Base-by-base conservation (phyloP, 2,797 vertebrate genomes). In the Saguinus oedipus region DNA sequence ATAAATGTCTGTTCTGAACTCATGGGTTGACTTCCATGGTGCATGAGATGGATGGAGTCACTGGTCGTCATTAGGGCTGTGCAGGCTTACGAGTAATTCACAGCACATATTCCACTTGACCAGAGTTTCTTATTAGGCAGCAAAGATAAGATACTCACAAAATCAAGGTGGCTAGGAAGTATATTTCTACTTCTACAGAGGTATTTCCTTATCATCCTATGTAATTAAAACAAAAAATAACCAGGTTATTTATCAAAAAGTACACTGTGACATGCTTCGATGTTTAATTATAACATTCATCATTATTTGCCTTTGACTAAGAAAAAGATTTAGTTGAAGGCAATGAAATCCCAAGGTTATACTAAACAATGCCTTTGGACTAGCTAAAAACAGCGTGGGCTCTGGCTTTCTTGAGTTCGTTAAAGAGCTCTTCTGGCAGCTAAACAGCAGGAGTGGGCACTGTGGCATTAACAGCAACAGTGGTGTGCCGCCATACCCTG, bases 251-350 rank as follows among this genome's bases (percentile, higher is more conserved):
- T 81, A 5, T 91, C 94, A 97, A 92, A 94, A 98, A 97, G 48
- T 96, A 93, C 95, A 82, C 93, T 61, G 94, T 74, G 93, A 89
- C 68, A 87, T 61, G 72, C 93, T 97, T 93, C 79, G 24, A 4
- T 68, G 55, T 93, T 98, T 98, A 98, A 98, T 98, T 96, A 97
- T 95, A 94, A 92, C 95, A 98, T 98, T 98, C 96, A 96, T 98
- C 95, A 97, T 85, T 91, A 42, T 86, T 89, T 95, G 89, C 88
- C 95, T 97, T 96, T 95, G 88, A 97, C 97, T 84, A 96, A 97
- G 44, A 92, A 55, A 97, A 97, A 96, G 94, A 90, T 92, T 97
- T 97, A 94, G 96, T 98, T 95, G 92, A 98, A 98, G 92, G 95
- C 92, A 98, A 97, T 36, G 94, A 96, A 96, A 97, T 97, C 96